Conservation (phyloP, 2,113 vertebrate species). For the Mesocricetus auratus region DNA sequence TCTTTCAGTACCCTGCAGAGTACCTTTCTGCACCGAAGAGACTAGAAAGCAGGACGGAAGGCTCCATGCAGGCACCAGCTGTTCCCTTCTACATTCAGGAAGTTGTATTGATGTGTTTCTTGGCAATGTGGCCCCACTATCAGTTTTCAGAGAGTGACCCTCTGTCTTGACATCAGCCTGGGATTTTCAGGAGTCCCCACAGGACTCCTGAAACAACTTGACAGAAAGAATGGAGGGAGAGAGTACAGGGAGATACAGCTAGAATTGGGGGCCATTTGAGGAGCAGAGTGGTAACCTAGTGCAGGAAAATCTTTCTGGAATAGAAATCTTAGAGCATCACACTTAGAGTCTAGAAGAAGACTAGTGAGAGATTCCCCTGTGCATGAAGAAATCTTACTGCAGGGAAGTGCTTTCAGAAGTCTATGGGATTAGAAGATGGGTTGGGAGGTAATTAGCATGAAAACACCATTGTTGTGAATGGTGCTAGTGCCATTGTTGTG, state of each 20-base stretch:
- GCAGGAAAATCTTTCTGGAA: neutral
- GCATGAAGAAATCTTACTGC: neutral
- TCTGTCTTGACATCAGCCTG: neutral
- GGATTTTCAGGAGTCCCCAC: neutral
- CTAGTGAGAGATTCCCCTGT: neutral
- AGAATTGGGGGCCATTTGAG: neutral
- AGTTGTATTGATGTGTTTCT: neutral
- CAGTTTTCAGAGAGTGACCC: neutral
- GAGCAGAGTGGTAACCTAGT: neutral
- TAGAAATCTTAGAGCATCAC: neutral
- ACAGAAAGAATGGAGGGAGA: neutral
- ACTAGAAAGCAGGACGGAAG: neutral
- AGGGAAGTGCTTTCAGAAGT: neutral
- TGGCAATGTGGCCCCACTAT: neutral
- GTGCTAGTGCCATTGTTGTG: neutral
- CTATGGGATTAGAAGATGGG: rapidly evolving
- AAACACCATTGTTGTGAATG: neutral
- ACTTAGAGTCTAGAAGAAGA: neutral
- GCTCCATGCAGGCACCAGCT: neutral
- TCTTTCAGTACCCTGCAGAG: too few relatives aligned
- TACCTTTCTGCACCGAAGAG: neutral
- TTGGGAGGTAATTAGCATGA: neutral
- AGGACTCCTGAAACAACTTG: neutral
- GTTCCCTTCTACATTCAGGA: neutral
- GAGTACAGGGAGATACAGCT: neutral